Conservation (phyloP, 2,113 vertebrate genomes). For the Gavialis gangeticus region DNA sequence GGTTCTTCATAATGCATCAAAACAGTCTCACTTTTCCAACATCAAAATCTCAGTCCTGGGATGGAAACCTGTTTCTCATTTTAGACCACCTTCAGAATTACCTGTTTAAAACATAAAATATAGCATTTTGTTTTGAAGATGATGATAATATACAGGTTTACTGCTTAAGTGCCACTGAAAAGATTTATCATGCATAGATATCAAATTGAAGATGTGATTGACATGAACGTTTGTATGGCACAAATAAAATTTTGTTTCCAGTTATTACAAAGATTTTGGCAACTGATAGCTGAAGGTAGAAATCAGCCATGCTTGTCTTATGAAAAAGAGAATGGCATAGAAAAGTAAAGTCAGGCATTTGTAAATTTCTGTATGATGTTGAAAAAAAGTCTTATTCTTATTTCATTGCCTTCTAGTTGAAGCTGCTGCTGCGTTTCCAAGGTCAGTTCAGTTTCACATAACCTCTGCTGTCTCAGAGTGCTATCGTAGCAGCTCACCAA, state of each 20-base stretch:
- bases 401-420: neutral
- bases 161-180: slow-evolving; percentile 10
- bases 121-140: neutral
- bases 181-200: neutral
- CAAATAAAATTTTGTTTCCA: slow-evolving; percentile 34
- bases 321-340: slow-evolving; percentile 31
- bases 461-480: too few species aligned
- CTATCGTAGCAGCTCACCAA: too few species aligned
- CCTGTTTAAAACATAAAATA: neutral
- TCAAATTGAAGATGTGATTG: slow-evolving; percentile 51
- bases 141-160: neutral
- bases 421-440: neutral
- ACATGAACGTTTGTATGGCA: slow-evolving; percentile 23
- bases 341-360: neutral
- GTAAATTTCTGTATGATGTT: neutral
- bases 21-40: neutral
- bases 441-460: too few species aligned
- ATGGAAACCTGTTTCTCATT: accelerated
- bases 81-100: neutral
- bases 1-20: neutral
- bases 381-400: neutral
- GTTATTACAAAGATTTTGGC: neutral
- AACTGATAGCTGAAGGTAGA: slow-evolving; percentile 9
- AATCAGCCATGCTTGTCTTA: slow-evolving; percentile 25
- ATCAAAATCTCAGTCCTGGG: neutral